A percentile compares a stretch with the other conserved stretches of the same genome.
These are phyloP conservation scores for Philereme transversata DNA, from an alignment of 2,888 invertebrate genomes.

Conservation along the genomic window DNA sequence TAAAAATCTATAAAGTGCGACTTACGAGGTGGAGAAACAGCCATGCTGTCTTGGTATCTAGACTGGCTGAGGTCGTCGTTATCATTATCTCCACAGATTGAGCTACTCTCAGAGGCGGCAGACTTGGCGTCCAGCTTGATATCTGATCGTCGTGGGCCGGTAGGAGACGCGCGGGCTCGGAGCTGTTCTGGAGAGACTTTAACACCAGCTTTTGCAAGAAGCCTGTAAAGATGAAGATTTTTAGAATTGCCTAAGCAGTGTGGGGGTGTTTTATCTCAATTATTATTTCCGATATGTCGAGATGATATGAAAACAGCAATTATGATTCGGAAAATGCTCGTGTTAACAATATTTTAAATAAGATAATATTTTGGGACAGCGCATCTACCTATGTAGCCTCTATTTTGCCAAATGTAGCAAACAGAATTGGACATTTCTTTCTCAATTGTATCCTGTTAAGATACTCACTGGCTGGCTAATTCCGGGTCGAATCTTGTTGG, in stretches of 20 bases:
- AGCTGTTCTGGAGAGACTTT: conserved; percentile 93
- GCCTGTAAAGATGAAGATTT: conserved; percentile 61
- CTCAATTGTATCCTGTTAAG: not conserved
- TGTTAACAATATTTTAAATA: not conserved
- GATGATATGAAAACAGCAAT: not conserved
- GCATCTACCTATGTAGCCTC: not conserved
- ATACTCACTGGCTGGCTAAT: conserved; percentile 88
- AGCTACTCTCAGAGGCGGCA: conserved; percentile 89
- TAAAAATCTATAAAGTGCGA: conserved; percentile 11
- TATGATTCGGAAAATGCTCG: not conserved
- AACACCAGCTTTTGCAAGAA: conserved; percentile 94
- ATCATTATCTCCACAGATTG: conserved; percentile 91
- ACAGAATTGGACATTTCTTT: not conserved
- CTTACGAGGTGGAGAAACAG: conserved; percentile 86
- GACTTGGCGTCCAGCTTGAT: conserved; percentile 91
- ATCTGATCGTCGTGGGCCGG: conserved; percentile 90
- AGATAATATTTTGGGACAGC: not conserved
- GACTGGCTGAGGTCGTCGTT: conserved; percentile 92
- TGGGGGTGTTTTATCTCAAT: not conserved
- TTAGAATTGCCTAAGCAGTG: not conserved
- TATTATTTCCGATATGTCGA: not conserved
- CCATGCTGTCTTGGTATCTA: conserved; percentile 78
- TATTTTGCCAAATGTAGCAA: not conserved
- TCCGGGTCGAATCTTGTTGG: conserved; percentile 96
- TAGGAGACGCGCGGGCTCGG: conserved; percentile 93